Evolutionary conservation across 2,113 vertebrate genomes (phyloP).

Genomic region (Sprattus sprattus): DNA sequence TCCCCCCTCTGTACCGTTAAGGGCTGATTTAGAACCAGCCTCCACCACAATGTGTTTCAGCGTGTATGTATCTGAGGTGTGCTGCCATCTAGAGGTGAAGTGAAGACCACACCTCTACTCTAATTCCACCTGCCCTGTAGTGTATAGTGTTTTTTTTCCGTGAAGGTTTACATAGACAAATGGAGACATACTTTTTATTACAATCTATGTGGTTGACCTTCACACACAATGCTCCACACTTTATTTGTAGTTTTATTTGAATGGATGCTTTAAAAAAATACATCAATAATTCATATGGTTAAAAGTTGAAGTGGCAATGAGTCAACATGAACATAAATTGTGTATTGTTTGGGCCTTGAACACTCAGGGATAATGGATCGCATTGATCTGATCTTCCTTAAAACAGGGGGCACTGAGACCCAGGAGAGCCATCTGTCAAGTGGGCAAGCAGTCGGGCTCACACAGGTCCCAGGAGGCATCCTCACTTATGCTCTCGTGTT

Average conservation of each 20-base stretch:
- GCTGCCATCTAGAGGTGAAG: constrained; percentile 9
- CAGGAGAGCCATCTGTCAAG: background rate
- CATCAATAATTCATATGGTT: constrained; percentile 3
- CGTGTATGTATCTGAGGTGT: background rate
- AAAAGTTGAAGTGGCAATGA: constrained; percentile 1
- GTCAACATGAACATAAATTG: background rate
- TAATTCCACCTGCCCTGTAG: background rate
- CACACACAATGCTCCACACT: background rate
- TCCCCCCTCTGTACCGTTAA: background rate
- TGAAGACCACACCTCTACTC: background rate
- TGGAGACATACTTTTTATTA: background rate
- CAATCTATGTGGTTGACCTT: background rate
- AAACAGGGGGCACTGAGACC: background rate
- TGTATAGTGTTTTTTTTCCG: background rate
- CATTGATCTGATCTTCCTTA: background rate
- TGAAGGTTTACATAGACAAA: background rate
- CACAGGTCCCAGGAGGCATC: background rate
- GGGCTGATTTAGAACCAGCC: background rate
- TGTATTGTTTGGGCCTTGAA: background rate
- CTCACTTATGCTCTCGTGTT: background rate
- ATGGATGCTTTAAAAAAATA: background rate
- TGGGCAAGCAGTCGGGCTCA: background rate
- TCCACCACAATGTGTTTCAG: background rate
- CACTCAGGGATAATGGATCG: background rate
- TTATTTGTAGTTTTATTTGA: background rate